Percentiles rank a stretch among this genome's conserved stretches.
These are phyloP conservation scores for Cavia aperea DNA, from an alignment of 2,113 vertebrate genomes.

Conservation along the genomic window DNA sequence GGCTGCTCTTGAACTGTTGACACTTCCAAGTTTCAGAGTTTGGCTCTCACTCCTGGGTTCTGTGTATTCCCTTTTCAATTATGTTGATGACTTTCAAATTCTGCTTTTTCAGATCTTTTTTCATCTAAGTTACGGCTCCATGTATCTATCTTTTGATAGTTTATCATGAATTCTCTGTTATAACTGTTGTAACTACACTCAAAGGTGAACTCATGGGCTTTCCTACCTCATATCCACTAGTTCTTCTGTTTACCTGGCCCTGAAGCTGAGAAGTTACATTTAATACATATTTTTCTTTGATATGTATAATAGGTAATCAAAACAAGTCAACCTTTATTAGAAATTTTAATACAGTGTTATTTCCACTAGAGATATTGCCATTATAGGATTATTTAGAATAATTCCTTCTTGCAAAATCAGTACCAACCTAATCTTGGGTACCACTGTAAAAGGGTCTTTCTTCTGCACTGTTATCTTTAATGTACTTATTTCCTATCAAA, in stretches of 20 bases:
- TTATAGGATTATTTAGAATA: background rate
- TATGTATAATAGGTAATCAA: background rate
- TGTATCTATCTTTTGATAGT: background rate
- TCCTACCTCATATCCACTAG: background rate
- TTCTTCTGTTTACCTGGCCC: background rate
- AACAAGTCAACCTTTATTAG: background rate
- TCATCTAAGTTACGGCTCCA: background rate
- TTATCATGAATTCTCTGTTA: background rate
- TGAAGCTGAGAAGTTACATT: background rate
- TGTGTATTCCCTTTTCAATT: background rate
- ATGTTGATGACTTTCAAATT: background rate
- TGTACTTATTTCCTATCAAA: background rate
- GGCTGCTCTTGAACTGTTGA: background rate
- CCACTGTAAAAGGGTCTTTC: background rate
- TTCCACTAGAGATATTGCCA: background rate
- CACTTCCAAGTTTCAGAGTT: background rate
- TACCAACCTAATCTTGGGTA: background rate
- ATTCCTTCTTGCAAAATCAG: background rate
- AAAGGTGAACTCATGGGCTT: background rate
- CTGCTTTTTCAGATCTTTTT: background rate
- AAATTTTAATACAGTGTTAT: constrained; percentile 36
- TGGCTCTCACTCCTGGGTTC: background rate
- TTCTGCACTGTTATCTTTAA: background rate
- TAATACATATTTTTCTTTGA: constrained; percentile 7
- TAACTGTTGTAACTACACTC: background rate